These are phyloP conservation scores for Herpailurus yagouaroundi DNA, from an alignment of 2,113 vertebrate species.

Conservation along the genomic window DNA sequence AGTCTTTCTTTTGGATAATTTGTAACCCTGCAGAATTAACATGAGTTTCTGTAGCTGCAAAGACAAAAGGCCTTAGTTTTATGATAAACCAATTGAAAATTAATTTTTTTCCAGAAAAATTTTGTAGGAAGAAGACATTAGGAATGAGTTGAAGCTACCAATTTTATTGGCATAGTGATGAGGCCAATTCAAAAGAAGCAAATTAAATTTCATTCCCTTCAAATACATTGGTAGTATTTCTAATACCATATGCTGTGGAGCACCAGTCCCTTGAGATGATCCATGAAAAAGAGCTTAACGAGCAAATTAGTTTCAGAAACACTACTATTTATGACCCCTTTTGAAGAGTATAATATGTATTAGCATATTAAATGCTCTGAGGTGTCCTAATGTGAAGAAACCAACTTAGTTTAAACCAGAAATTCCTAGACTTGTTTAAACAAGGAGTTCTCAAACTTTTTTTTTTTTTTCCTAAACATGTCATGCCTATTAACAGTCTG, in stretches of 20 bases:
- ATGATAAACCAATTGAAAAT: not conserved
- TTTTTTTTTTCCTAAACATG: not conserved
- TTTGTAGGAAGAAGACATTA: slow-evolving; percentile 9
- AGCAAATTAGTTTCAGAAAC: slow-evolving; percentile 46
- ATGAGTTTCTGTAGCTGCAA: not conserved
- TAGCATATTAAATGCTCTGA: not conserved
- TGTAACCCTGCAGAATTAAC: not conserved
- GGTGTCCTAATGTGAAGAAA: not conserved
- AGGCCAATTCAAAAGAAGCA: not conserved
- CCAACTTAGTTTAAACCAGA: not conserved
- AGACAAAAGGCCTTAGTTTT: not conserved
- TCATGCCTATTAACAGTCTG: not conserved
- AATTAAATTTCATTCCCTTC: not conserved
- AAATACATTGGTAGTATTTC: not conserved
- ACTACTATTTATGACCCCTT: not conserved
- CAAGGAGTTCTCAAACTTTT: slow-evolving; percentile 3
- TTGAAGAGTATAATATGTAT: not conserved
- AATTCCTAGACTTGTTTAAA: not conserved
- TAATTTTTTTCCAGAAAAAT: slow-evolving; percentile 20
- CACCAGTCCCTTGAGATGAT: not conserved
- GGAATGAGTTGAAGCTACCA: not conserved
- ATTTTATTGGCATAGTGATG: not conserved
- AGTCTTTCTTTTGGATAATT: not conserved
- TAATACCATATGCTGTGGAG: not conserved
- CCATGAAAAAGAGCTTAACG: not conserved